These are phyloP conservation scores for Engystomops pustulosus DNA, from an alignment of 2,113 vertebrate species.

Conservation along the genomic window DNA sequence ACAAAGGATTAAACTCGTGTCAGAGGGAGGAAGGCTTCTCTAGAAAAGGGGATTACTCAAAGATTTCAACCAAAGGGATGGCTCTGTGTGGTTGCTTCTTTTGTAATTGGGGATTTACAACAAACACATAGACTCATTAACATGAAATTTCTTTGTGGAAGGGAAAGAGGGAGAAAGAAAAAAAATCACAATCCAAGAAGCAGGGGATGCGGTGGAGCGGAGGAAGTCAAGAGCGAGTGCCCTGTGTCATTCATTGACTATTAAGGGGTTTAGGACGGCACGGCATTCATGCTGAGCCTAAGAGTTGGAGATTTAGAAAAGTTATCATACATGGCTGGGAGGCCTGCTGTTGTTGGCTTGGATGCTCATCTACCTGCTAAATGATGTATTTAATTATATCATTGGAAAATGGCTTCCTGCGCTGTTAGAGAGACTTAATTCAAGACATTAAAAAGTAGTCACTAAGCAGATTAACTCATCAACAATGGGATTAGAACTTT, in stretches of 20 bases:
- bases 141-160: slow-evolving; percentile 70
- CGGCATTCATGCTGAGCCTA: neutral
- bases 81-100: slow-evolving; percentile 72
- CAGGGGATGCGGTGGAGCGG: slow-evolving; percentile 64
- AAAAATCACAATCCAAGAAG: slow-evolving; percentile 69
- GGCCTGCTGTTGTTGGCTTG: slow-evolving; percentile 9
- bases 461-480: slow-evolving; percentile 1
- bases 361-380: slow-evolving; percentile 35
- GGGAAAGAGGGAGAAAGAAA: slow-evolving; percentile 50
- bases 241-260: slow-evolving; percentile 37
- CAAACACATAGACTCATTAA: slow-evolving; percentile 74
- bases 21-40: slow-evolving; percentile 71
- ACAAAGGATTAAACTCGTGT: slow-evolving; percentile 74
- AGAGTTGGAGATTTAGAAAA: slow-evolving; percentile 13
- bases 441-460: slow-evolving; percentile 14
- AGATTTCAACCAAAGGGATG: slow-evolving; percentile 74
- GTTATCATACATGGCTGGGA: neutral
- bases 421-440: neutral
- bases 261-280: neutral
- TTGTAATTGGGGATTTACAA: slow-evolving; percentile 76
- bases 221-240: slow-evolving; percentile 18
- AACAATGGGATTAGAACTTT: slow-evolving; percentile 17
- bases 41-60: slow-evolving; percentile 73
- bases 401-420: slow-evolving; percentile 5
- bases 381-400: slow-evolving; percentile 22